Conservation (phyloP, 2,888 invertebrate species). For the Caenorhabditis uteleia region DNA sequence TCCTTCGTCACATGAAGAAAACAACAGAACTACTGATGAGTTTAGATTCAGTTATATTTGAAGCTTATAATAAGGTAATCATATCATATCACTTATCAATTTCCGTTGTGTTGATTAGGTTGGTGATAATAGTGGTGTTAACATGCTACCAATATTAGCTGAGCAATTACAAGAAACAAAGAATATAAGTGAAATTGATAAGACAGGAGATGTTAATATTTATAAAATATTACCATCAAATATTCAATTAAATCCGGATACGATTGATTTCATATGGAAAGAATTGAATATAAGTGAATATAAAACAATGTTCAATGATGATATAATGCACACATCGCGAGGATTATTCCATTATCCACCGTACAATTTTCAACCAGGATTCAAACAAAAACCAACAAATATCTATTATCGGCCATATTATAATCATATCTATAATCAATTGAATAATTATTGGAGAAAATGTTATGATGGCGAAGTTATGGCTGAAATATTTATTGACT, state of each 20-base stretch:
- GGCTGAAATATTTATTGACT: slow-evolving; percentile 34
- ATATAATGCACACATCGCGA: slow-evolving; percentile 44
- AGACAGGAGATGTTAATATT: slow-evolving; percentile 28
- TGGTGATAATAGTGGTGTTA: slow-evolving; percentile 48
- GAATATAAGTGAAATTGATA: slow-evolving; percentile 12
- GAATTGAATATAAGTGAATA: slow-evolving; percentile 32
- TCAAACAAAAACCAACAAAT: slow-evolving; percentile 27
- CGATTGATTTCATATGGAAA: slow-evolving; percentile 42
- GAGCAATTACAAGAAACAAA: slow-evolving; percentile 25
- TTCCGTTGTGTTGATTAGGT: too few species aligned
- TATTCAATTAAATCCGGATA: slow-evolving; percentile 28
- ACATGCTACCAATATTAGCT: slow-evolving; percentile 43
- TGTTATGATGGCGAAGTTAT: slow-evolving; percentile 43
- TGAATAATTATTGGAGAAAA: slow-evolving; percentile 46
- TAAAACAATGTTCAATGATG: slow-evolving; percentile 50
- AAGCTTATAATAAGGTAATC: slow-evolving; percentile 46
- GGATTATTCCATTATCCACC: slow-evolving; percentile 52
- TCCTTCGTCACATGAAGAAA: slow-evolving; percentile 33
- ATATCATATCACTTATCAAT: not conserved
- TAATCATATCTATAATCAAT: slow-evolving; percentile 34
- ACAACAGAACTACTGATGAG: slow-evolving; percentile 21
- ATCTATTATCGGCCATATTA: slow-evolving; percentile 52
- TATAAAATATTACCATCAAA: slow-evolving; percentile 41
- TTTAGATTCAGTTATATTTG: slow-evolving; percentile 36
- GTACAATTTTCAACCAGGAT: slow-evolving; percentile 37